These are phyloP conservation scores for Subanguina moxae DNA, from an alignment of 1,140 invertebrate species.

Conservation along the genomic window DNA sequence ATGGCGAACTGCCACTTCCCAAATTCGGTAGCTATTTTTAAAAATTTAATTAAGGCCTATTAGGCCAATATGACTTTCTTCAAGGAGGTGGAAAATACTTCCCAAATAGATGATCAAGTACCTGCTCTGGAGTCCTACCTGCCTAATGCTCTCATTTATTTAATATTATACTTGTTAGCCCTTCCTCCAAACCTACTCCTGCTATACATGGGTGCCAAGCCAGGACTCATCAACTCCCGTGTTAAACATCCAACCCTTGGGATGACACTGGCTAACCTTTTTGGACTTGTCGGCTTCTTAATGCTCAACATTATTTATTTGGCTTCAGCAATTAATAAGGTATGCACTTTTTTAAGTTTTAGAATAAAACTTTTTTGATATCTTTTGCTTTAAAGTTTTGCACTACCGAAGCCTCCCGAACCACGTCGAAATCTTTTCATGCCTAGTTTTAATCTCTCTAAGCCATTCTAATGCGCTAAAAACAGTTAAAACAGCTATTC, in stretches of 20 bases:
- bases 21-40: too few relatives aligned
- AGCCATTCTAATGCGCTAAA: too few relatives aligned
- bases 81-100: conserved; percentile 46
- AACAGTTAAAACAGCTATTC: too few relatives aligned
- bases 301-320: conserved; percentile 50
- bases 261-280: conserved; percentile 52
- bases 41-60: too few relatives aligned
- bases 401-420: too few relatives aligned
- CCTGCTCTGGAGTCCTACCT: conserved; percentile 31
- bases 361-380: too few relatives aligned
- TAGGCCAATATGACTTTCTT: conserved; percentile 45
- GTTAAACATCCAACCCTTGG: conserved; percentile 46
- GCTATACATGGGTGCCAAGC: conserved; percentile 47
- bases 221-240: conserved; percentile 46
- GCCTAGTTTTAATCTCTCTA: too few relatives aligned
- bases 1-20: too few relatives aligned
- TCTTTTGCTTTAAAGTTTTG: too few relatives aligned
- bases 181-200: conserved; percentile 51
- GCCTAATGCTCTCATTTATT: conserved; percentile 52
- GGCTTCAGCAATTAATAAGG: conserved; percentile 38
- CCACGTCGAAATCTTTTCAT: too few relatives aligned
- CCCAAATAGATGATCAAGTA: conserved; percentile 12
- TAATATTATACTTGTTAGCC: conserved; percentile 48
- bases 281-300: conserved; percentile 48
- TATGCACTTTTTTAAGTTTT: too few relatives aligned